These are phyloP conservation scores for Seladonia tumulorum DNA, from an alignment of 2,888 invertebrate genomes.

Conservation along the genomic window DNA sequence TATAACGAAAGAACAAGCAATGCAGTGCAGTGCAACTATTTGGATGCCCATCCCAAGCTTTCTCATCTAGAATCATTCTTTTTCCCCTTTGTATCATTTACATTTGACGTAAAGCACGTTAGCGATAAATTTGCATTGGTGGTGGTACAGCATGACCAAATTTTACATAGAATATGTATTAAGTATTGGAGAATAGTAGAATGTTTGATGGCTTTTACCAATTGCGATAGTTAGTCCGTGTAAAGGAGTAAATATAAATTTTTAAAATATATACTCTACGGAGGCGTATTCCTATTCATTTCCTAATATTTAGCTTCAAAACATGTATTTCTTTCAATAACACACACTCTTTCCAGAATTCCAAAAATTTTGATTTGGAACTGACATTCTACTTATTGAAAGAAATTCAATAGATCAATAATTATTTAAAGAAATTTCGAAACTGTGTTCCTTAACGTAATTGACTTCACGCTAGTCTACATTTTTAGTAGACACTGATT, in stretches of 20 bases:
- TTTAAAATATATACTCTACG: slow-evolving; percentile 26
- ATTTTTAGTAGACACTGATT: slow-evolving; percentile 25
- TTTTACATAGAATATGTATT: slow-evolving; percentile 10
- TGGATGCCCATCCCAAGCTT: slow-evolving; percentile 28
- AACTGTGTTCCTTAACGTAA: slow-evolving; percentile 17
- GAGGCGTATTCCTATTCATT: slow-evolving; percentile 27
- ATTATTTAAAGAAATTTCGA: neutral
- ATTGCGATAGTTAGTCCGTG: slow-evolving; percentile 12
- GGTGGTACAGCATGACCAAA: slow-evolving; percentile 64
- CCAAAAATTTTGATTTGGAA: slow-evolving; percentile 15
- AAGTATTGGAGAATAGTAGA: slow-evolving; percentile 24
- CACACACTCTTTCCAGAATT: slow-evolving; percentile 16
- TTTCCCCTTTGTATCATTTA: slow-evolving; percentile 37
- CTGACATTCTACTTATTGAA: slow-evolving; percentile 5
- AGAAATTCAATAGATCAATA: neutral
- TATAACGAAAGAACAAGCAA: slow-evolving; percentile 25
- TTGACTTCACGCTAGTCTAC: slow-evolving; percentile 26
- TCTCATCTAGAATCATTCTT: slow-evolving; percentile 8
- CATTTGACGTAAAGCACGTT: slow-evolving; percentile 39
- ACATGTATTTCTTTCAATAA: neutral
- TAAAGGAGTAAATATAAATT: slow-evolving; percentile 38
- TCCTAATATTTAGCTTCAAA: slow-evolving; percentile 23
- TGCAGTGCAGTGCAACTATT: slow-evolving; percentile 13
- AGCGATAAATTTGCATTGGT: slow-evolving; percentile 54
- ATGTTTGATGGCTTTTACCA: slow-evolving; percentile 7